Base-by-base conservation (phyloP, 2,113 vertebrate species). In the Balaeniceps rex region DNA sequence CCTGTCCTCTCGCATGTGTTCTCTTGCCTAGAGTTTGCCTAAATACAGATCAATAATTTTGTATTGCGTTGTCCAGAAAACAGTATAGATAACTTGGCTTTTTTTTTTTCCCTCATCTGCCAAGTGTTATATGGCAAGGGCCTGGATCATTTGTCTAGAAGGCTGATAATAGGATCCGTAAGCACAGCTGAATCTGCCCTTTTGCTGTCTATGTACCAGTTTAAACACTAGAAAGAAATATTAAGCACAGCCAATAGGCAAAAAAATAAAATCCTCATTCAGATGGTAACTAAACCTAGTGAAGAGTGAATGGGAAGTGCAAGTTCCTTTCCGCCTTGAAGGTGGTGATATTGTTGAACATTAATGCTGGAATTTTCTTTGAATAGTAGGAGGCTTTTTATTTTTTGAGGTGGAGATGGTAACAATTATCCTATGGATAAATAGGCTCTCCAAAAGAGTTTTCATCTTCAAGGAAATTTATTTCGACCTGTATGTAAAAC, bases 1-100 rank as follows among this genome's bases (percentile, higher is more conserved):
- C 31, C 0, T 1, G 17, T 31, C 46, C 26, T 42, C 58, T 14
- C 2, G 1, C 19, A 0, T 14, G 3, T 31, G 13, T 25, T 63
- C 63, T 55, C n/a, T 44, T 44, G 52, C n/a, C 51, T 76, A 42
- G 24, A 34, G 28, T 68, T 61, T 68, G 28, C 22, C 57, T 55
- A 22, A 70, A 11, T 34, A 25, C 10, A 71, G 12, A 14, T 28
- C 9, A 25, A 10, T 60, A 14, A 29, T 60, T 83, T 25, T 52
- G 4, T 65, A 19, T 72, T 64, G 10, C 25, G 7, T 33, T 68
- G 52, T 47, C 31, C 61, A n/a, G n/a, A 18, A 78, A 65, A 46
- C 36, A 31, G 16, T 74, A 10, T 14, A 36, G 40, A 29, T 72
- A 36, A 5, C 14, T 42, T 14, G 6, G 7, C n/a, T n/a, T n/a